Base-by-base conservation (phyloP, 1,140 invertebrate genomes). In the Stenopsyche tienmushanensis region DNA sequence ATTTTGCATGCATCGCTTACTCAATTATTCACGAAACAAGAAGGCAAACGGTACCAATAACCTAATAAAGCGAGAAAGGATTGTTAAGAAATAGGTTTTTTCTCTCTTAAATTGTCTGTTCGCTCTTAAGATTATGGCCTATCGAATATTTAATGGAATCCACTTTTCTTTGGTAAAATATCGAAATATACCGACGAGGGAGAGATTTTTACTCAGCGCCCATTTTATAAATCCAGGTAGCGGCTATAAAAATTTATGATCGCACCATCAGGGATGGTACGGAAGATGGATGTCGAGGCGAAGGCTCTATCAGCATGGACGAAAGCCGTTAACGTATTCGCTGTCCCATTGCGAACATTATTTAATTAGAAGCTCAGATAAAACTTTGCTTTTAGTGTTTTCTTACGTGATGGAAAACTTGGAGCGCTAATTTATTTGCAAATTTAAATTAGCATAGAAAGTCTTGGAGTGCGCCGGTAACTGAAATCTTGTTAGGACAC, bases 301-400 rank as follows among this genome's bases (percentile, higher is more conserved):
- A 49, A 21, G 21, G 2, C 10, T 49, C 15, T 9, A 17, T 42
- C 9, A 15, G 2, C 13, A 15, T 9, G 41, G 17, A 2, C 9
- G 15, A 49, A n/a, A 23, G 24, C 13, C n/a, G 13, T 18, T 54
- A 25, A 54, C 17, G 29, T 34, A 57, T 57, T 15, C 13, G 53
- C 53, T 18, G 53, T 41, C 53, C 53, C 53, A 39, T 57, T n/a
- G 53, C 25, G 53, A 57, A 21, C 29, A 18, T 57, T 57, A 60
- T 44, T 60, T 25, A 60, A 60, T 60, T 60, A 60, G 42, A 18
- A 13, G 57, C n/a, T 47, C 57, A 47, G 20, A 60, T 44, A 47
- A 60, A 60, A 60, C 57, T 60, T 60, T 60, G 57, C 57, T 60
- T 47, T 60, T 60, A 60, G 57, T 60, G 57, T 60, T 60, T 60